phyloP scores from a whole-genome alignment of 2,113 vertebrate species.

The Potamarius usumacintae region DNA sequence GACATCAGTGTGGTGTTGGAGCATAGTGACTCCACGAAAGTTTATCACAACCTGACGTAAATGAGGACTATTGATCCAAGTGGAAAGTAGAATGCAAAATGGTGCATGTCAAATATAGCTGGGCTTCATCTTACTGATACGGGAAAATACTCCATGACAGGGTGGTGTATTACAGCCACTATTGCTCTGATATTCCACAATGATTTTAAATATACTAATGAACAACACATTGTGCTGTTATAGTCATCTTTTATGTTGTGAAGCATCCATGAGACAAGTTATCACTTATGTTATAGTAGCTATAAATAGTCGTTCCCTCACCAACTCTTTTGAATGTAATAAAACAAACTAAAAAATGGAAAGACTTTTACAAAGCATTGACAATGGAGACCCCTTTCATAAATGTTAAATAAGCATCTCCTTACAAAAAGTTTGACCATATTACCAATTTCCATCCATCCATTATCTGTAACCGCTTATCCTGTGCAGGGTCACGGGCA shows the following conservation, averaged over 20 bases:
- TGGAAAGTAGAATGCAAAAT: background rate
- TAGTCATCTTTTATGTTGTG: background rate
- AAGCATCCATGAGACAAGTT: background rate
- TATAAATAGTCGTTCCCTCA: background rate
- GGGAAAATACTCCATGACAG: background rate
- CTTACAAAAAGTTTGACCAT: too few relatives aligned
- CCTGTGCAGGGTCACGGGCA: too few relatives aligned
- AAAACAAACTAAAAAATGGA: too few relatives aligned
- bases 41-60: constrained; percentile 22
- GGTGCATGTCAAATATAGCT: background rate
- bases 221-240: background rate
- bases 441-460: too few relatives aligned
- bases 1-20: background rate
- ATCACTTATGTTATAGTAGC: background rate
- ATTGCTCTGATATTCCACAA: background rate
- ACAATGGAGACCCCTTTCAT: background rate
- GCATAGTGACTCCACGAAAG: constrained; percentile 3
- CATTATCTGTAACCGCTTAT: too few relatives aligned
- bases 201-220: background rate
- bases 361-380: background rate
- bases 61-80: background rate
- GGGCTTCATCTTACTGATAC: background rate
- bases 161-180: background rate
- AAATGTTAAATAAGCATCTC: background rate
- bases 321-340: background rate